Evolutionary conservation across 2,113 vertebrate species (phyloP), one percentile per base, ranked within the genome.

Genomic region (Gallinago undulata): DNA sequence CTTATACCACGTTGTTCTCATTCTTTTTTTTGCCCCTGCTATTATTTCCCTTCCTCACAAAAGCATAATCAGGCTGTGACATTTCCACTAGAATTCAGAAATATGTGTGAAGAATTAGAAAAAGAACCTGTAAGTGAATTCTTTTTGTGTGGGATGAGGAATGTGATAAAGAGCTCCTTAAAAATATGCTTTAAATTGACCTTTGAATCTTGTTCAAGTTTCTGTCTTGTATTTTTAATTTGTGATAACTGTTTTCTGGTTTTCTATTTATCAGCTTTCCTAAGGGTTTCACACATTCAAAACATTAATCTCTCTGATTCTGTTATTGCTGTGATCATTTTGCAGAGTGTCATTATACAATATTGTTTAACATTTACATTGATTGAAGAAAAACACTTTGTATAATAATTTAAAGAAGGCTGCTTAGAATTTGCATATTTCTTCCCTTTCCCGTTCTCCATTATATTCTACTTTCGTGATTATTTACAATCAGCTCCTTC

Each of bases 131-230:
- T 25, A 84, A 60, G 21, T 51, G 15, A 84, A 75, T 93, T 90
- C 0, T 80, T 87, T 94, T 55, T 50, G 39, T 63, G 59, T 30
- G 23, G 24, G 45, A 74, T 59, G 35, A 93, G 23, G 31, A 75
- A 64, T 83, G 79, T 78, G 89, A 79, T 81, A 78, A 92, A 82
- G n/a, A 88, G 9, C 21, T 86, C 19, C 78, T 86, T 89, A 77
- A 95, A 96, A 97, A 94, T 82, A 90, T 82, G 88, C 57, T 94
- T 87, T 77, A 87, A 84, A 86, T 73, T 88, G 84, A 94, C 84
- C 89, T 94, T 87, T 84, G 84, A 91, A 87, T 88, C 48, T 89
- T 93, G 81, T 89, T 94, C 82, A 87, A 91, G 22, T 87, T 94
- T 89, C 78, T 92, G 62, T 72, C 87, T 90, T 89, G 73, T 90